Evolutionary conservation across 1,140 invertebrate species (phyloP).

Genomic region (Zaprionus nigranus): DNA sequence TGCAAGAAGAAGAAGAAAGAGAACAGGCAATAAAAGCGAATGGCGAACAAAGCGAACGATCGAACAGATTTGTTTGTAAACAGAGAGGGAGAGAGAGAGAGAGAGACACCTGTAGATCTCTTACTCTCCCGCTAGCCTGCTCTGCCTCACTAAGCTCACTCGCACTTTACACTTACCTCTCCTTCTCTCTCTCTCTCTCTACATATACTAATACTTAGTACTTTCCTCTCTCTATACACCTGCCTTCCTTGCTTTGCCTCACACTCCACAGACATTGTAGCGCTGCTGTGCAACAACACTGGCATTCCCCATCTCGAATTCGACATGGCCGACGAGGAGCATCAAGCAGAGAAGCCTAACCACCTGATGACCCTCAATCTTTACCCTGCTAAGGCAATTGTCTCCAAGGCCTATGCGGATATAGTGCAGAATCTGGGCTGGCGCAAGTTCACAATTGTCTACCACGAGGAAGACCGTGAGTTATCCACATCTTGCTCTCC

Average conservation of each 20-base stretch:
- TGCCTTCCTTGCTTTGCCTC: not conserved
- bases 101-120: too few species aligned
- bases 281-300: slow-evolving; percentile 88
- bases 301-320: slow-evolving; percentile 88
- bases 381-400: slow-evolving; percentile 89
- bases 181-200: not conserved
- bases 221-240: not conserved
- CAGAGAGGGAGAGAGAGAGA: slow-evolving; percentile 26
- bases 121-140: not conserved
- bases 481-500: not conserved
- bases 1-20: slow-evolving; percentile 6
- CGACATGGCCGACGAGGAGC: slow-evolving; percentile 87
- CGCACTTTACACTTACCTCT: not conserved
- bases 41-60: slow-evolving; percentile 1
- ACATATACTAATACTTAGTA: not conserved
- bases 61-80: slow-evolving; percentile 52
- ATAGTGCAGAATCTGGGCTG: slow-evolving; percentile 90
- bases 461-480: slow-evolving; percentile 90
- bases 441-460: slow-evolving; percentile 92
- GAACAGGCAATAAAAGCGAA: slow-evolving; percentile 18
- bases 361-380: slow-evolving; percentile 87
- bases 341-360: slow-evolving; percentile 84
- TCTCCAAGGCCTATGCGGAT: slow-evolving; percentile 90
- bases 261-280: slow-evolving; percentile 84
- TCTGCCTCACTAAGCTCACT: not conserved